Percentiles rank a stretch among this genome's conserved stretches.
Conservation (phyloP, 2,888 invertebrate species). For the Macaria notata region DNA sequence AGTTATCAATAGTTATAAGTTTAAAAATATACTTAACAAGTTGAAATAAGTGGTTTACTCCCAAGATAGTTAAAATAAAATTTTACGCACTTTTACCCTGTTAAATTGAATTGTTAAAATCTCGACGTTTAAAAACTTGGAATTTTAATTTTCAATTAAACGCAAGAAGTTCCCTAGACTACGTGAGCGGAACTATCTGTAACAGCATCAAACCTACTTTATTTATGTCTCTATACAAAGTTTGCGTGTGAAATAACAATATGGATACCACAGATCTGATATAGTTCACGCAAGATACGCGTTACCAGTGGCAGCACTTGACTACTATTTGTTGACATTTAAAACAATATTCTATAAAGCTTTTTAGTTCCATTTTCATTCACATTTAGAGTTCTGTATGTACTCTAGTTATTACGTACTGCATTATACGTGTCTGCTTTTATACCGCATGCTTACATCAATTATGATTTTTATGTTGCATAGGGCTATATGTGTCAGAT, state of each 20-base stretch:
- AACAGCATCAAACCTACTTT: constrained; percentile 29
- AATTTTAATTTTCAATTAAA: background rate
- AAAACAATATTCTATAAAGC: too few species aligned
- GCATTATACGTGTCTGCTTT: constrained; percentile 51
- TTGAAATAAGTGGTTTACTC: too few species aligned
- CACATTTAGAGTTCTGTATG: background rate
- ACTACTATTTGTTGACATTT: too few species aligned
- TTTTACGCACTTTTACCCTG: too few species aligned
- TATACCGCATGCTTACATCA: constrained; percentile 41
- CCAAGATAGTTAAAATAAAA: too few species aligned
- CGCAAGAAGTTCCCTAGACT: background rate
- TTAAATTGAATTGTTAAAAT: too few species aligned
- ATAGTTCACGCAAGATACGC: too few species aligned
- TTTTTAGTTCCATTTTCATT: too few species aligned
- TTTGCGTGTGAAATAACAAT: constrained; percentile 67
- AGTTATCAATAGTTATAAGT: too few species aligned
- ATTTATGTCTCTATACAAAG: constrained; percentile 74
- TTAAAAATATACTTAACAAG: too few species aligned
- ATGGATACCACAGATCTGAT: constrained; percentile 35
- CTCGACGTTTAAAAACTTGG: too few species aligned
- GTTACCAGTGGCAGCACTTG: too few species aligned
- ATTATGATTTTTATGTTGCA: constrained; percentile 38
- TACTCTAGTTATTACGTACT: constrained; percentile 36
- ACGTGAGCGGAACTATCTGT: constrained; percentile 19
- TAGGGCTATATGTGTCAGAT: constrained; percentile 28